phyloP scores from a whole-genome alignment of 2,797 vertebrate species.

The Otus scops region DNA sequence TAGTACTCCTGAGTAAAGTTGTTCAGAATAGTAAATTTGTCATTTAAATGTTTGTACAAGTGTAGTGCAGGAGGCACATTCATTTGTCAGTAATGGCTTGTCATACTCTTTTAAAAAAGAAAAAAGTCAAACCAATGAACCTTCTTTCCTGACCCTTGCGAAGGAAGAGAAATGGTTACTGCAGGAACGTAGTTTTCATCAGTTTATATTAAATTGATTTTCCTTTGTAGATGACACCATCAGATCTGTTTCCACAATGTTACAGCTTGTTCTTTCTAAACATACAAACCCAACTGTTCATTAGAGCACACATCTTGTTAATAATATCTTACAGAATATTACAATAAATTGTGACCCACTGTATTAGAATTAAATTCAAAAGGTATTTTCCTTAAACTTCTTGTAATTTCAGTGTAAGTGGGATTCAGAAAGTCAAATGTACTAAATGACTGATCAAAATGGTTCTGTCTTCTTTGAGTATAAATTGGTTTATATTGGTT shows the following conservation, averaged over 20 bases:
- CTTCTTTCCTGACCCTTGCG: neutral
- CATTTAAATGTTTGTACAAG: neutral
- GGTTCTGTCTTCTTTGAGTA: neutral
- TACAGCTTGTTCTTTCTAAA: neutral
- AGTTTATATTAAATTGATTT: neutral
- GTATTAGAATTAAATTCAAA: neutral
- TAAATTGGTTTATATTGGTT: neutral
- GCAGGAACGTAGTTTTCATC: neutral
- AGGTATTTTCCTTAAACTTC: neutral
- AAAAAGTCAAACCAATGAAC: neutral
- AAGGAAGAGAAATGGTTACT: neutral
- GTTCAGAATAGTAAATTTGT: neutral
- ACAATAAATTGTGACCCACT: neutral
- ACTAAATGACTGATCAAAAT: neutral
- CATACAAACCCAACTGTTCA: neutral
- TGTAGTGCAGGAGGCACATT: neutral
- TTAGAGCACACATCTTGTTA: neutral
- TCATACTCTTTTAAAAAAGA: neutral
- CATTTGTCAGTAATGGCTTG: neutral
- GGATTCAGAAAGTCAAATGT: neutral
- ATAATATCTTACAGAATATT: neutral
- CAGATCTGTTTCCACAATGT: neutral
- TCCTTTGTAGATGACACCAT: neutral
- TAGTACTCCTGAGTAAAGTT: neutral
- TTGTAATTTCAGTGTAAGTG: neutral